These are phyloP conservation scores for Danaus chrysippus DNA, from an alignment of 2,888 invertebrate genomes.

Conservation along the genomic window DNA sequence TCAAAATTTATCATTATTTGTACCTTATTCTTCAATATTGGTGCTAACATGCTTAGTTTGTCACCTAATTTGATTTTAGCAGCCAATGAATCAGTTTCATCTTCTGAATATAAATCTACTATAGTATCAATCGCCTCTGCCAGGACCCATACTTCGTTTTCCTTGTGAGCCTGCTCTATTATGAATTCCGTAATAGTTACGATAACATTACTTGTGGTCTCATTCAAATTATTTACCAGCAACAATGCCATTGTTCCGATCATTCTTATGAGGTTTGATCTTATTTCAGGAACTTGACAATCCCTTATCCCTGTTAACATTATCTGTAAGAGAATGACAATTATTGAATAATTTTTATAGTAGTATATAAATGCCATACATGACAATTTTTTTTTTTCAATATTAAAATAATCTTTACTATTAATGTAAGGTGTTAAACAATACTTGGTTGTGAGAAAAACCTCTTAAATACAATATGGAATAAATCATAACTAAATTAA, in stretches of 20 bases:
- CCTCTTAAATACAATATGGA: too few relatives aligned
- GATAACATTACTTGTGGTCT: conserved; percentile 57
- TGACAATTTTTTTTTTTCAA: too few relatives aligned
- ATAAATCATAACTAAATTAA: too few relatives aligned
- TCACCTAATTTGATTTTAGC: conserved; percentile 81
- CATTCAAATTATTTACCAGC: conserved; percentile 61
- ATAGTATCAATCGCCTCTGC: conserved; percentile 87
- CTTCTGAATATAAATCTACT: conserved; percentile 88
- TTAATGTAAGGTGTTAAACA: too few relatives aligned
- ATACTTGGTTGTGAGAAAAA: too few relatives aligned
- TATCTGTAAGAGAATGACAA: conserved; percentile 51
- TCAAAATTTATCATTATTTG: too few relatives aligned
- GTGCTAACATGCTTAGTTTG: conserved; percentile 78
- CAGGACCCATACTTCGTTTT: conserved; percentile 83
- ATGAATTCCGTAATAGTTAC: conserved; percentile 79
- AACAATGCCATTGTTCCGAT: conserved; percentile 77
- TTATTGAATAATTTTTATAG: not conserved
- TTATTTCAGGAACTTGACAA: conserved; percentile 76
- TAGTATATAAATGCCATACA: too few relatives aligned
- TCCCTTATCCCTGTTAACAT: conserved; percentile 75
- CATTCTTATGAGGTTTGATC: conserved; percentile 80
- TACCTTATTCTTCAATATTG: conserved; percentile 83
- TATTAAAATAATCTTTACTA: too few relatives aligned
- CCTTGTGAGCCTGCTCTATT: conserved; percentile 79
- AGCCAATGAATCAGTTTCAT: conserved; percentile 83